Conservation (phyloP, 2,888 invertebrate genomes). For the Cerastis leucographa region DNA sequence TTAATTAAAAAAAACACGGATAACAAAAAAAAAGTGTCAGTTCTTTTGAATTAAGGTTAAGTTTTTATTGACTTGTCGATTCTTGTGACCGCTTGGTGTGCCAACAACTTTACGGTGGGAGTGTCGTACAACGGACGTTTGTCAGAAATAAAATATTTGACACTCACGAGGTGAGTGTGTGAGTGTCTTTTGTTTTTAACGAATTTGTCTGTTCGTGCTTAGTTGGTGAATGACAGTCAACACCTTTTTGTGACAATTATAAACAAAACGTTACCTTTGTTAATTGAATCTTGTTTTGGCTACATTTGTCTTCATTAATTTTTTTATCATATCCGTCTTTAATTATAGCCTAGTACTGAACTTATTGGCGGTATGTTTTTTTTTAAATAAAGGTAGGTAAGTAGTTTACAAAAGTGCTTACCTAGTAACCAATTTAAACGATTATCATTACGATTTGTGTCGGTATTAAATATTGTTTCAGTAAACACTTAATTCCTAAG, state of each 20-base stretch:
- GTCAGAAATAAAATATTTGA: slow-evolving; percentile 62
- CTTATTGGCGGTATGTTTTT: neutral
- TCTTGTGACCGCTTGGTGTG: slow-evolving; percentile 72
- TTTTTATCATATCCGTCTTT: neutral
- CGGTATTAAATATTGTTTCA: slow-evolving; percentile 13
- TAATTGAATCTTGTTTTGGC: neutral
- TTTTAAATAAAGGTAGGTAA: neutral
- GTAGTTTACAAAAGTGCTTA: neutral
- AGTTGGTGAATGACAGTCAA: slow-evolving; percentile 7
- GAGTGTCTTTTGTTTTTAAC: slow-evolving; percentile 37
- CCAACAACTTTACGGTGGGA: slow-evolving; percentile 70
- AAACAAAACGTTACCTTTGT: neutral
- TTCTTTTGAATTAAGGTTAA: slow-evolving; percentile 75
- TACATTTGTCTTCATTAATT: neutral
- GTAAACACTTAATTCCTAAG: slow-evolving; percentile 34
- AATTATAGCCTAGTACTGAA: neutral
- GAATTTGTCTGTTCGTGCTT: slow-evolving; percentile 4
- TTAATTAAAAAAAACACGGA: slow-evolving; percentile 76
- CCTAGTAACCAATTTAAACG: neutral
- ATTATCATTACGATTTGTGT: slow-evolving; percentile 9
- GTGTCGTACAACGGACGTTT: slow-evolving; percentile 41
- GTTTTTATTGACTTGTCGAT: slow-evolving; percentile 73
- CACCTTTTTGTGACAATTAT: neutral
- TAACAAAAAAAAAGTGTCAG: slow-evolving; percentile 73
- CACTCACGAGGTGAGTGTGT: neutral